Conservation (phyloP, 2,113 vertebrate species). For the Turdus rufiventris region DNA sequence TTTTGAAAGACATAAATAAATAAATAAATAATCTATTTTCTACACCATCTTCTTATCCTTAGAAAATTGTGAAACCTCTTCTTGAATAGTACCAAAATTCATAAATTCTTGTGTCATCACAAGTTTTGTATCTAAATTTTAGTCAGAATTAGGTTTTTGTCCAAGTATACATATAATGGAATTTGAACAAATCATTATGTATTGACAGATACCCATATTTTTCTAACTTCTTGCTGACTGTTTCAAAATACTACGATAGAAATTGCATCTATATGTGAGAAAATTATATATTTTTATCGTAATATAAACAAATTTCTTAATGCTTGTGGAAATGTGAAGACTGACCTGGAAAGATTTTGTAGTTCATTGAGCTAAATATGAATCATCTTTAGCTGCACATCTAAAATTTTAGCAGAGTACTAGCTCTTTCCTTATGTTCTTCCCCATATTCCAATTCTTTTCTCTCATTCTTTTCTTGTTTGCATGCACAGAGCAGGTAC, state of each 20-base stretch:
- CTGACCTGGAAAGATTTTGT: not conserved
- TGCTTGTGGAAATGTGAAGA: not conserved
- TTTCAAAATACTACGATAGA: not conserved
- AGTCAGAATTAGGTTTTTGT: not conserved
- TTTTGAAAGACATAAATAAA: not conserved
- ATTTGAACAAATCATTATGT: not conserved
- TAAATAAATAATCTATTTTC: not conserved
- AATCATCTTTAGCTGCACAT: not conserved
- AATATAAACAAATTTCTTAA: not conserved
- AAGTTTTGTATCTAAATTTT: not conserved
- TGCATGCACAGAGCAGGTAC: not conserved
- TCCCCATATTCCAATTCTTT: not conserved
- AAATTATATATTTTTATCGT: not conserved
- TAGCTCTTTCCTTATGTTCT: not conserved
- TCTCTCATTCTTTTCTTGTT: not conserved
- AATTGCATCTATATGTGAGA: not conserved
- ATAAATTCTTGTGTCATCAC: not conserved
- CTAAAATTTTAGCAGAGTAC: not conserved
- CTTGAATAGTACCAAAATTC: not conserved
- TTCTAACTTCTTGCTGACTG: not conserved
- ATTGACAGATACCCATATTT: not conserved
- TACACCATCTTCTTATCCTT: not conserved
- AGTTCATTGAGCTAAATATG: not conserved
- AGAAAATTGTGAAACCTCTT: not conserved
- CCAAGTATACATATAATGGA: rapidly evolving